Conservation (phyloP, 2,113 vertebrate species). For the Symphodus melops region DNA sequence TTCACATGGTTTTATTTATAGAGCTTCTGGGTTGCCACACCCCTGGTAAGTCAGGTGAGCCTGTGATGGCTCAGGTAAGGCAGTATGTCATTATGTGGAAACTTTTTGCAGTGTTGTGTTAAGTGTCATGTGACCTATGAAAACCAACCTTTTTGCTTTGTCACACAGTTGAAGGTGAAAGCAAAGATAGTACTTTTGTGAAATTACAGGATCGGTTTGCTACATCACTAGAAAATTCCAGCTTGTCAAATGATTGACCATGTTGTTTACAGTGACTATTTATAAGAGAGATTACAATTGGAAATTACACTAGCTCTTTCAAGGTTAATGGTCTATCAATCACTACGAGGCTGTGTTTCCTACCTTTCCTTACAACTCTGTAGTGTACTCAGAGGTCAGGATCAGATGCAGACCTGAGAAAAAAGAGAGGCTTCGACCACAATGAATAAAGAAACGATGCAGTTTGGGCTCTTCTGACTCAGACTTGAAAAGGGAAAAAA, state of each 20-base stretch:
- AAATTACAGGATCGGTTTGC: background rate
- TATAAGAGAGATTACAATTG: background rate
- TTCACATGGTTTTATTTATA: slow-evolving; percentile 82
- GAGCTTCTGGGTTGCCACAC: slow-evolving; percentile 74
- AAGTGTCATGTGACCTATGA: background rate
- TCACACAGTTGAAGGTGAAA: background rate
- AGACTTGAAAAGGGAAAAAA: no score
- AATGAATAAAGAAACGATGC: background rate
- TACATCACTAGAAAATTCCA: background rate
- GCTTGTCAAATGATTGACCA: slow-evolving; percentile 20
- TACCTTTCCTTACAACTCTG: slow-evolving; percentile 4
- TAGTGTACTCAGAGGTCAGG: slow-evolving; percentile 25
- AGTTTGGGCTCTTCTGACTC: background rate
- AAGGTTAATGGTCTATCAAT: slow-evolving; percentile 25
- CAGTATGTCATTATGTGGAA: slow-evolving; percentile 45
- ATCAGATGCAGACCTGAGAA: background rate
- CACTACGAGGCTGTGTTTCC: background rate
- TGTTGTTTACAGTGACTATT: slow-evolving; percentile 24
- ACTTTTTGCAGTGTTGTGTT: slow-evolving; percentile 26
- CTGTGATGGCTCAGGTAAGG: slow-evolving; percentile 47
- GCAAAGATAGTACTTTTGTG: background rate
- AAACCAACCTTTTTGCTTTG: slow-evolving; percentile 5
- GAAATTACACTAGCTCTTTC: slow-evolving; percentile 2
- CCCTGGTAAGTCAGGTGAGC: slow-evolving; percentile 71
- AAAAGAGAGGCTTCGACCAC: background rate